Evolutionary conservation across 2,797 vertebrate species (phyloP).

Genomic region (Lacerta agilis): DNA sequence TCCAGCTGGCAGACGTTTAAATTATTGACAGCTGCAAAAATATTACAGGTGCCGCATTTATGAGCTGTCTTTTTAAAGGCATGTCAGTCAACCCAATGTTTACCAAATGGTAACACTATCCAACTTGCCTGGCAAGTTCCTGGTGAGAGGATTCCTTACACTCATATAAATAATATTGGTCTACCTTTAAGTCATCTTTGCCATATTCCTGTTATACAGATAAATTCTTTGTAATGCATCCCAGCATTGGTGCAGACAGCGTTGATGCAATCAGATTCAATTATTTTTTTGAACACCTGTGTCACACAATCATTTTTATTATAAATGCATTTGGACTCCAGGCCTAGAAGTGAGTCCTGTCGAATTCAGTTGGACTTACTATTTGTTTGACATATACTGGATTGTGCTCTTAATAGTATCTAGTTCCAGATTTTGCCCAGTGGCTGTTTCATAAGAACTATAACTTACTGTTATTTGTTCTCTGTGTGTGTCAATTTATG

Average conservation of each 20-base stretch:
- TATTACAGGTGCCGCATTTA: neutral
- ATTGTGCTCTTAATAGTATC: neutral
- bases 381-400: neutral
- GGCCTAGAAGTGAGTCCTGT: neutral
- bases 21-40: slow-evolving; percentile 1
- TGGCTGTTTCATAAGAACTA: neutral
- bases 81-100: neutral
- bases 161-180: neutral
- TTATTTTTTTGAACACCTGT: neutral
- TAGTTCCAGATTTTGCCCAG: neutral
- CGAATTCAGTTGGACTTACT: neutral
- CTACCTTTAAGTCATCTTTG: neutral
- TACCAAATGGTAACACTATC: neutral
- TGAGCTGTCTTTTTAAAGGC: neutral
- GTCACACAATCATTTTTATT: neutral
- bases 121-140: neutral
- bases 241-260: neutral
- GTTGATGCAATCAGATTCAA: neutral
- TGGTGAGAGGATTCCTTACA: neutral
- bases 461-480: neutral
- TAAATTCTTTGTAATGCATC: neutral
- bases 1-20: slow-evolving; percentile 25
- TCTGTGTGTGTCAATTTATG: neutral
- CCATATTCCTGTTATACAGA: neutral
- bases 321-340: neutral